Evolutionary conservation across 2,797 vertebrate species (phyloP).

Genomic region (Ceryle rudis): DNA sequence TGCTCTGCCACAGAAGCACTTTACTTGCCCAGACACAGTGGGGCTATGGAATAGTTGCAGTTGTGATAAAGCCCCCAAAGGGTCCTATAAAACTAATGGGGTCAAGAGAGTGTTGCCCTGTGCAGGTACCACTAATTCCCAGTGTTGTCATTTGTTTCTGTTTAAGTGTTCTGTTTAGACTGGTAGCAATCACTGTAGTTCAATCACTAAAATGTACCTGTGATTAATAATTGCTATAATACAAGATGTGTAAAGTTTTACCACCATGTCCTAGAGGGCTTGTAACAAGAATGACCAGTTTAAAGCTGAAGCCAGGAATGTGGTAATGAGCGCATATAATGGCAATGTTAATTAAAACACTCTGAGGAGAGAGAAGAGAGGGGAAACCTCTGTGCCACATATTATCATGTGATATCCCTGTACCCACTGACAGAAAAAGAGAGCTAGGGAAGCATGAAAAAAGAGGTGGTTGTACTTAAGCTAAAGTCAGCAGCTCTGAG

Average conservation of each 20-base stretch:
- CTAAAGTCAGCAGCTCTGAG: background rate
- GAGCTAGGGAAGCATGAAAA: background rate
- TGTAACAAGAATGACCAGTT: conserved; percentile 63
- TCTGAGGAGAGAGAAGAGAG: conserved; percentile 8
- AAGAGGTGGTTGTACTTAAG: background rate
- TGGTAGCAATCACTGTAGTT: conserved; percentile 50
- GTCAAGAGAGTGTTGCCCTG: background rate
- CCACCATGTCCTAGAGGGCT: conserved; percentile 60
- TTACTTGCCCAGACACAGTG: background rate
- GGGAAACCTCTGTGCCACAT: background rate
- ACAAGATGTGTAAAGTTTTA: conserved; percentile 63
- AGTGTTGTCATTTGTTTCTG: conserved; percentile 50
- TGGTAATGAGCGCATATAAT: conserved; percentile 60
- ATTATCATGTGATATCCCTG: conserved; percentile 36
- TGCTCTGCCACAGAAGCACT: conserved; percentile 25
- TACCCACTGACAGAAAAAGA: background rate
- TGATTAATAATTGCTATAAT: conserved; percentile 66
- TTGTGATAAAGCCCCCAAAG: conserved; percentile 36
- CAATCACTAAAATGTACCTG: conserved; percentile 38
- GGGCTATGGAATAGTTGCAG: conserved; percentile 15
- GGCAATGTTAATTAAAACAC: conserved; percentile 69
- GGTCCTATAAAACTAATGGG: conserved; percentile 51
- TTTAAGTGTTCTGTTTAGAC: conserved; percentile 1
- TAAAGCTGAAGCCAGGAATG: conserved; percentile 65
- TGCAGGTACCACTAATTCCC: background rate